Percentiles rank a stretch among this genome's conserved stretches.
These are phyloP conservation scores for Kryptolebias marmoratus DNA, from an alignment of 2,113 vertebrate species.

Conservation along the genomic window DNA sequence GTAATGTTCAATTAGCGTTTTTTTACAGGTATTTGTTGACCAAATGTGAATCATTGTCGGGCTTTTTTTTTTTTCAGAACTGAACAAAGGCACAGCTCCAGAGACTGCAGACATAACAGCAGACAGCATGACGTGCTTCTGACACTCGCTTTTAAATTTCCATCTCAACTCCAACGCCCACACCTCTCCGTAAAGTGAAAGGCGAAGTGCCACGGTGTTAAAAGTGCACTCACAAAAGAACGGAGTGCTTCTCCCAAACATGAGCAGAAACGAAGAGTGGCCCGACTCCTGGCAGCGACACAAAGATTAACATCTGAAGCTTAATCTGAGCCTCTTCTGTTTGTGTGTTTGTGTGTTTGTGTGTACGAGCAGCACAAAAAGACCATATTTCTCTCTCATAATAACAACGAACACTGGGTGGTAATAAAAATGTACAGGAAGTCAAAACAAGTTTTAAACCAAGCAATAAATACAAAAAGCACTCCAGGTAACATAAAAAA, in stretches of 20 bases:
- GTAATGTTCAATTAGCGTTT: neutral
- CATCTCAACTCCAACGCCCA: neutral
- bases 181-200: neutral
- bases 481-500: too few relatives aligned
- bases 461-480: too few relatives aligned
- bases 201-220: neutral
- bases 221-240: neutral
- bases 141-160: constrained; percentile 1
- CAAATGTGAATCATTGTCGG: constrained; percentile 1
- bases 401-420: too few relatives aligned
- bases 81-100: neutral
- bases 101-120: neutral
- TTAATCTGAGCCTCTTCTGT: too few relatives aligned
- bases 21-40: neutral
- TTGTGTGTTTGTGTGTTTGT: too few relatives aligned
- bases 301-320: neutral
- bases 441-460: too few relatives aligned
- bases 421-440: too few relatives aligned
- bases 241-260: neutral
- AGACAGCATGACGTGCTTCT: neutral
- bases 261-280: neutral
- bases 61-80: neutral
- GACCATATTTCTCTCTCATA: too few relatives aligned
- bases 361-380: too few relatives aligned
- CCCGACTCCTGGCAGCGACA: neutral